Conservation (phyloP, 2,888 invertebrate genomes). For the Caenorhabditis macrosperma region DNA sequence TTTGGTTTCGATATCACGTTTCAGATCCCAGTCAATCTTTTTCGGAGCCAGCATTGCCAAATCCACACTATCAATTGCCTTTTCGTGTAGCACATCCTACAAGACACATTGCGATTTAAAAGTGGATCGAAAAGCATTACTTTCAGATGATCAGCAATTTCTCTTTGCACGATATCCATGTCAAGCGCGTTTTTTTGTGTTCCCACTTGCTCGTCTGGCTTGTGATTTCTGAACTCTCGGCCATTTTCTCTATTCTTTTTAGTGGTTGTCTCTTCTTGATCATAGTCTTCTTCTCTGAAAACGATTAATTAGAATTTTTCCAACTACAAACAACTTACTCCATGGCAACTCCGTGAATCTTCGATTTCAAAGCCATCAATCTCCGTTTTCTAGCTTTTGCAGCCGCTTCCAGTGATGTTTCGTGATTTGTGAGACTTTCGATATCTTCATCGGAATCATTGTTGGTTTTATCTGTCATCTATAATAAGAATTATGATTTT, state of each 20-base stretch:
- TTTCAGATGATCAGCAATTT: conserved; percentile 66
- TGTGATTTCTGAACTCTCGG: conserved; percentile 61
- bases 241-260: conserved; percentile 59
- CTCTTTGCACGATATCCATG: conserved; percentile 60
- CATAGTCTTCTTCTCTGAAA: conserved; percentile 68
- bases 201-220: conserved; percentile 59
- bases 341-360: conserved; percentile 67
- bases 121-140: neutral
- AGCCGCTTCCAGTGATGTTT: conserved; percentile 59
- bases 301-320: neutral
- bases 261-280: conserved; percentile 53
- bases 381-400: conserved; percentile 64
- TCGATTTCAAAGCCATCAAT: conserved; percentile 66
- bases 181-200: conserved; percentile 26
- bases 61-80: conserved; percentile 66
- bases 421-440: conserved; percentile 50
- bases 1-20: conserved; percentile 64
- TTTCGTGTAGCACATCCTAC: conserved; percentile 62
- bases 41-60: conserved; percentile 65
- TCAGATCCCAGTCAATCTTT: conserved; percentile 71
- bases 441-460: conserved; percentile 64
- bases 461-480: conserved; percentile 55
- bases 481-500: neutral
- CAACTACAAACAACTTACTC: conserved; percentile 39
- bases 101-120: neutral